Percentiles rank a stretch among this genome's conserved stretches.
Conservation (phyloP, 2,888 invertebrate species). For the Drepanosiphum platanoidis region DNA sequence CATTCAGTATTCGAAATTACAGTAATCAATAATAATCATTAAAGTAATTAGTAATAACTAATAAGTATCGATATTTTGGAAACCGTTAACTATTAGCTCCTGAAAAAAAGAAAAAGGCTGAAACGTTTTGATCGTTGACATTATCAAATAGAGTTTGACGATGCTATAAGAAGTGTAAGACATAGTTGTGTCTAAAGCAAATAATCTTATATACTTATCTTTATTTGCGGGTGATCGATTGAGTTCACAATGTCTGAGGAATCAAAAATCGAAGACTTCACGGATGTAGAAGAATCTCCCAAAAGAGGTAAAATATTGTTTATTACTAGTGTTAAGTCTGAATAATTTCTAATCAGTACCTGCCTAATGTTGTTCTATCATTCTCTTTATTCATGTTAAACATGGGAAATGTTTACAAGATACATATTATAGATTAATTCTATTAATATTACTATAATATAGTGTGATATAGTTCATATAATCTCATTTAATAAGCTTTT, state of each 20-base stretch:
- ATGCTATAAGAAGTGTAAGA: background rate
- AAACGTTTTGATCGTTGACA: no score
- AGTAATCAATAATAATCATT: no score
- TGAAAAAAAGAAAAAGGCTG: background rate
- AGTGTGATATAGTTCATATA: no score
- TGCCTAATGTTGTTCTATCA: background rate
- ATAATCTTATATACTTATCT: background rate
- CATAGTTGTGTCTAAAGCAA: background rate
- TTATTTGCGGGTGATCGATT: background rate
- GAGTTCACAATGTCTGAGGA: conserved; percentile 39
- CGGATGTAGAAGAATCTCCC: conserved; percentile 72
- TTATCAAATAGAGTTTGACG: background rate
- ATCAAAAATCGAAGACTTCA: conserved; percentile 62
- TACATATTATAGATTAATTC: background rate
- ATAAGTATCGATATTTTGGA: background rate
- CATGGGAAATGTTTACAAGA: background rate
- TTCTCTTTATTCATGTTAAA: background rate
- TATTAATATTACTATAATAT: no score
- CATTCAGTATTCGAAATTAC: no score
- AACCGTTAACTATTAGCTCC: background rate
- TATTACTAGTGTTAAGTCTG: background rate
- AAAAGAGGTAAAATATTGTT: conserved; percentile 70
- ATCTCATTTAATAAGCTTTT: no score
- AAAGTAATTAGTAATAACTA: background rate
- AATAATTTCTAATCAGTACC: background rate